Base-by-base conservation (phyloP, 1,140 invertebrate species). In the Thrips palmi region DNA sequence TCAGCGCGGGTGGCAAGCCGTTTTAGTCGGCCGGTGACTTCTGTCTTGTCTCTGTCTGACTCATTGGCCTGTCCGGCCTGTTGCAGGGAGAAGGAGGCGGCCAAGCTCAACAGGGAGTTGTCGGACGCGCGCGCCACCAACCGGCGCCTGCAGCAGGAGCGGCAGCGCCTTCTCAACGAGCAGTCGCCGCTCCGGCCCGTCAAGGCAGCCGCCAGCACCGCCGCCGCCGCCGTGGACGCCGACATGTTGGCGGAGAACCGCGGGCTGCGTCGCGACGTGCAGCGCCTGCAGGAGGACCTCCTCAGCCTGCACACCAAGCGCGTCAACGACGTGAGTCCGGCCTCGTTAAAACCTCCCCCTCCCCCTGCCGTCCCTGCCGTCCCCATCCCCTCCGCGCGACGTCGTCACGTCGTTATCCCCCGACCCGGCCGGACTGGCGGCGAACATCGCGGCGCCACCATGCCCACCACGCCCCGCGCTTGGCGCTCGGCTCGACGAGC, bases 81-180 rank as follows among this genome's bases (percentile, higher is more conserved):
- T n/a, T n/a, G n/a, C n/a, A n/a, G n/a, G 49, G 77, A 82, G 39
- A 75, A 78, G 43, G 62, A 65, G 1, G 63, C 80, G 25, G 54
- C 59, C 17, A 75, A 76, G 39, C 52, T 82, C 2, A 76, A 68
- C 8, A 70, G 72, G 39, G 78, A 84, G 45, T 58, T 75, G 18
- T 76, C 80, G 14, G 78, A 82, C 29, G 49, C 74, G 14, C 71
- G 69, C 45, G 80, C 78, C 49, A 78, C 74, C 15, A 77, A 78
- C 49, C 57, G 65, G 37, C 70, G 70, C 49, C 51, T 82, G 42
- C 77, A 81, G 49, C 78, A 73, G 40, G 77, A 80, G 49, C 66
- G 74, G 41, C 77, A 81, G 51, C 68, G 60, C 49, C 51, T 62
- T 18, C 33, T 60, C 6, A 58, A 59, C 24, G 57, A 60, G 39